Conservation (phyloP, 2,888 invertebrate species). For the Gastrophysa polygoni region DNA sequence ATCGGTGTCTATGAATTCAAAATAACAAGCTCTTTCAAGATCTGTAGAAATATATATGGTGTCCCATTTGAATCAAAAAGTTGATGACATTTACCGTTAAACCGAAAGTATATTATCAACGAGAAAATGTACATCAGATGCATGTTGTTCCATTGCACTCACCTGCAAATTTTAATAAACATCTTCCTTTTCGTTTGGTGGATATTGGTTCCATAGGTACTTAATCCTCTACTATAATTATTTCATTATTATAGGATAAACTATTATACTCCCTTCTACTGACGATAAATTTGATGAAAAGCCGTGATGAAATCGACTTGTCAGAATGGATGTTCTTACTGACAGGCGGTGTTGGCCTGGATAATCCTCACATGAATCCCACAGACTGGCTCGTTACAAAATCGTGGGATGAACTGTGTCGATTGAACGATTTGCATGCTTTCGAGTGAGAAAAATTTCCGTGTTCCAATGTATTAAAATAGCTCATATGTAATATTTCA, state of each 20-base stretch:
- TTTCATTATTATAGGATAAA: conserved; percentile 70
- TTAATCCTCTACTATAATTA: too few relatives aligned
- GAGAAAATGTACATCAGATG: too few relatives aligned
- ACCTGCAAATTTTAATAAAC: too few relatives aligned
- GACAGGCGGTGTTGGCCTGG: conserved; percentile 83
- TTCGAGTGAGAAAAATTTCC: conserved; percentile 15
- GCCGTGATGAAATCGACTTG: conserved; percentile 65
- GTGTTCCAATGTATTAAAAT: neutral
- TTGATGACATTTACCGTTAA: too few relatives aligned
- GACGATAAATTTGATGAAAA: conserved; percentile 71
- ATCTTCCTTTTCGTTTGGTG: too few relatives aligned
- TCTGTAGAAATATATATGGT: too few relatives aligned
- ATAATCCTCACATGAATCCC: conserved; percentile 75
- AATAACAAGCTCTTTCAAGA: too few relatives aligned
- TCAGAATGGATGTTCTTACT: conserved; percentile 85
- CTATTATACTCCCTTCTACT: conserved; percentile 83
- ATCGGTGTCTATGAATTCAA: too few relatives aligned
- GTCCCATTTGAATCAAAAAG: too few relatives aligned
- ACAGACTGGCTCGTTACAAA: conserved; percentile 72
- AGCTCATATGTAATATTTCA: conserved; percentile 49
- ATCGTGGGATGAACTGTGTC: conserved; percentile 80
- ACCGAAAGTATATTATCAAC: too few relatives aligned
- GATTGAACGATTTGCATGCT: conserved; percentile 62
- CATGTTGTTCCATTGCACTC: too few relatives aligned
- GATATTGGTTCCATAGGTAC: too few relatives aligned